Evolutionary conservation across 2,888 invertebrate species (phyloP), one percentile per base, ranked within the genome.

Genomic region (Lottia gigantea): DNA sequence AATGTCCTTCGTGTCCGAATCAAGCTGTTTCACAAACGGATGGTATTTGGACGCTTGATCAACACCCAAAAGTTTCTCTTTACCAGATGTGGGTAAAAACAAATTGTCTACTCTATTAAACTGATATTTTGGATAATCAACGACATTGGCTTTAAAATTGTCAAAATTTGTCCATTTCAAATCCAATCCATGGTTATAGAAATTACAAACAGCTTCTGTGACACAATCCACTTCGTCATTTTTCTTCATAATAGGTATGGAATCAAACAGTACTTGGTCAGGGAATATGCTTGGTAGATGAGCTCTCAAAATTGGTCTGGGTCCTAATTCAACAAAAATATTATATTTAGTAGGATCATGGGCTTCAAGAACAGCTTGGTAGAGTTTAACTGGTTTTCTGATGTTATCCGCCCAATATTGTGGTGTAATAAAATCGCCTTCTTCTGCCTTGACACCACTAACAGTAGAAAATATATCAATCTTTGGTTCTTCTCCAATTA

Each of bases 291-390:
- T 70, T 16, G 62, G 47, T 6, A 78, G 15, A 46, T 79, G 76
- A 14, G 75, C 63, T 4, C 66, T 19, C 25, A 81, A 66, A 26
- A 80, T 81, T 31, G 80, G 80, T 31, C 68, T 73, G n/a, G 81
- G 82, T 12, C 81, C 81, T 45, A 83, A 76, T 71, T 83, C 83
- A 16, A 83, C 23, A 65, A 78, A 77, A 6, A 82, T 47, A 66
- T 72, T 76, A 19, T 46, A 49, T 1, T 25, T 55, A 0, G 64
- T 66, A 7, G 62, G 62, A 0, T 67, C 26, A 2, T 46, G 64
- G 16, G 76, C 64, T n/a, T 64, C 23, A 45, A 68, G 4, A 6
- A 81, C 66, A 3, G 75, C 76, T 49, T 75, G 62, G 23, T 67
- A 62, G 46, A 80, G 76, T 11, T 55, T 26, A 0, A 81, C 81